Base-by-base conservation (phyloP, 2,797 vertebrate species). In the Passerculus sandwichensis region DNA sequence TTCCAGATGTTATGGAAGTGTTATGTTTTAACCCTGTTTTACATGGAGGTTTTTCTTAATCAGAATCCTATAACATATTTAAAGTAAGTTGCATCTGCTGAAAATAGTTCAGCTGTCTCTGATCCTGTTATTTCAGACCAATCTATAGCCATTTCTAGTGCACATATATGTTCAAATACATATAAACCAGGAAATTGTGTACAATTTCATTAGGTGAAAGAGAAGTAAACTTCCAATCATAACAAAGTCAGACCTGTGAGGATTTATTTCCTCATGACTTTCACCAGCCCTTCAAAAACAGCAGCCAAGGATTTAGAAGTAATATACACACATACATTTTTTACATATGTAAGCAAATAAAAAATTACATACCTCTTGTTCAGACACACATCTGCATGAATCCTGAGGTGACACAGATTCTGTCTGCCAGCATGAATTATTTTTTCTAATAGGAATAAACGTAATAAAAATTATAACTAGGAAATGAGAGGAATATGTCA, bases 301-400 rank as follows among this genome's bases (percentile, higher is more conserved):
- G 62, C 13, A 48, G 13, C 23, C 15, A 82, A 50, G 15, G 6
- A 65, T 59, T 27, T 78, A 69, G 9, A 54, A 21, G 22, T 16
- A 53, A 59, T 59, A 62, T 5, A 21, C 5, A 13, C 1, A 36
- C 5, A 27, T 0, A 9, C 9, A 6, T 16, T 26, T 76, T 89
- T 89, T 67, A 53, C 18, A 48, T 56, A 27, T 3, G 3, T 15
- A 67, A 76, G 10, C 38, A 44, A 72, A 66, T 20, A 61, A 15
- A 78, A 60, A 74, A 48, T 47, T 7, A 56, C 27, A 19, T 80
- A 85, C 59, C 27, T 77, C n/a, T 56, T 48, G 42, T 77, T 95
- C 20, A 91, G 94, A 83, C 64, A 45, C 34, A 75, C 97, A 98
- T 60, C 94, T 56, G 1, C 98, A 98, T 17, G 96, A 93, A 51